A percentile compares a stretch with the other conserved stretches of the same genome.
phyloP scores from a whole-genome alignment of 2,888 invertebrate species.

The Polymixis flavicincta region DNA sequence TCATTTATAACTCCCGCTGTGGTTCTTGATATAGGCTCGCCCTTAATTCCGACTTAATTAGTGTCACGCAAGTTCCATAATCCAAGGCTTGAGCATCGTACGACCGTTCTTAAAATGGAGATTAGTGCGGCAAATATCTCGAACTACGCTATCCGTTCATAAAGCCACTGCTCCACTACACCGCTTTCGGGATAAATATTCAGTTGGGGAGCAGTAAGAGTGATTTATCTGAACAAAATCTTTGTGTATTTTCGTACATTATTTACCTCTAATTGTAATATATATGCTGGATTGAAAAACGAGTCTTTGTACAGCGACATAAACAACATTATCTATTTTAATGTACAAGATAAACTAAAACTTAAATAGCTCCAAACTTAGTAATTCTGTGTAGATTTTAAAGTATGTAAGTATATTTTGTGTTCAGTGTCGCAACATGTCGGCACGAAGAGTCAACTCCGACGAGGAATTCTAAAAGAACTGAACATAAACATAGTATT shows the following conservation, averaged over 20 bases:
- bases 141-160: constrained; percentile 87
- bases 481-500: constrained; percentile 88
- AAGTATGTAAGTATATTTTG: constrained; percentile 83
- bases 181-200: constrained; percentile 63
- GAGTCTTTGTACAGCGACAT: neutral
- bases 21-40: constrained; percentile 89
- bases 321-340: constrained; percentile 18
- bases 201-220: constrained; percentile 52
- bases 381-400: constrained; percentile 73
- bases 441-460: constrained; percentile 87
- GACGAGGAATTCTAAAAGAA: constrained; percentile 88
- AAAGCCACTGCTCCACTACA: constrained; percentile 79
- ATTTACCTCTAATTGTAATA: constrained; percentile 35
- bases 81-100: constrained; percentile 88
- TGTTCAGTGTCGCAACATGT: constrained; percentile 83
- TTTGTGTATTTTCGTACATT: constrained; percentile 29
- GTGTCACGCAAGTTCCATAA: constrained; percentile 90
- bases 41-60: constrained; percentile 90
- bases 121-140: constrained; percentile 90
- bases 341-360: constrained; percentile 42
- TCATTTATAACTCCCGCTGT: constrained; percentile 89
- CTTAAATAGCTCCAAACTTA: constrained; percentile 40
- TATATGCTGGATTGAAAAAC: constrained; percentile 21
- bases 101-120: constrained; percentile 91
- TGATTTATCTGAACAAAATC: constrained; percentile 63